phyloP scores from a whole-genome alignment of 1,140 invertebrate species.

The Sycobia sp. region DNA sequence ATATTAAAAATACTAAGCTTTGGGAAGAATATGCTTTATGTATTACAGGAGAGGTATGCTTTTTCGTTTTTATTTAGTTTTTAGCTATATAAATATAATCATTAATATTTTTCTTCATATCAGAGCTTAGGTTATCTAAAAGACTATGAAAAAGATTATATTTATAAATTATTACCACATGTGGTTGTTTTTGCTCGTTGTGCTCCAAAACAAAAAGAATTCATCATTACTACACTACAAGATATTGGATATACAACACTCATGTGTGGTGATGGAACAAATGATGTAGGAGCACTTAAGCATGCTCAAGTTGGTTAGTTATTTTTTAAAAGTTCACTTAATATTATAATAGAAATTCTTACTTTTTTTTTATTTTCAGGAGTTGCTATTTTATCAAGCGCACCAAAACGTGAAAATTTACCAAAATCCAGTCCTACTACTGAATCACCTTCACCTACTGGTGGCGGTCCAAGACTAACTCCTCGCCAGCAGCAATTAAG shows the following conservation, averaged over 20 bases:
- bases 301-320: slow-evolving; percentile 90
- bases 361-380: slow-evolving; percentile 61
- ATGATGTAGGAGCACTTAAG: slow-evolving; percentile 99
- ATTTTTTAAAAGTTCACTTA: neutral
- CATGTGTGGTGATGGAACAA: slow-evolving; percentile 99
- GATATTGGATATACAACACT: slow-evolving; percentile 86
- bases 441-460: slow-evolving; percentile 31
- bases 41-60: slow-evolving; percentile 83
- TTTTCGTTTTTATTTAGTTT: slow-evolving; percentile 17
- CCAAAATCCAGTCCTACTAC: slow-evolving; percentile 27
- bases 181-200: slow-evolving; percentile 92
- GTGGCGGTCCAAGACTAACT: slow-evolving; percentile 45
- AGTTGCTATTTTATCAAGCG: slow-evolving; percentile 87
- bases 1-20: slow-evolving; percentile 61
- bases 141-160: slow-evolving; percentile 67
- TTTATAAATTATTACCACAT: slow-evolving; percentile 79
- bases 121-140: slow-evolving; percentile 77
- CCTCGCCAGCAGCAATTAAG: slow-evolving; percentile 51
- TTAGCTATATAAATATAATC: neutral
- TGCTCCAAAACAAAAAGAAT: slow-evolving; percentile 97
- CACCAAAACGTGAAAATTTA: slow-evolving; percentile 68
- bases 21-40: slow-evolving; percentile 84
- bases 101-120: slow-evolving; percentile 28
- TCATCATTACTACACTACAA: slow-evolving; percentile 89
- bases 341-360: neutral